These are phyloP conservation scores for Oscheius sp. DNA, from an alignment of 2,888 invertebrate genomes.

Conservation along the genomic window DNA sequence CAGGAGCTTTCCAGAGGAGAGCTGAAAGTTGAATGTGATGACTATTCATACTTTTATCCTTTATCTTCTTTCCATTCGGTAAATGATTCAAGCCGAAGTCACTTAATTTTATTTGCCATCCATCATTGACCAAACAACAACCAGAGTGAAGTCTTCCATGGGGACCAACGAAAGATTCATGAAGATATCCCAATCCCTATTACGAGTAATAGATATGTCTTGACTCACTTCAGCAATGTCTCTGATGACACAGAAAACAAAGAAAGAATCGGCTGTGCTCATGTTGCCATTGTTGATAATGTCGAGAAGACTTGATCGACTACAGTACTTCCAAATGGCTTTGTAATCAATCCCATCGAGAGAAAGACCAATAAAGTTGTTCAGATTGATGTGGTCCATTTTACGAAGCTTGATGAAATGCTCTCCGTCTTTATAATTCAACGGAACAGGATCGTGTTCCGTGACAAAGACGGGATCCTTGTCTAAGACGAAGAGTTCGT, in stretches of 20 bases:
- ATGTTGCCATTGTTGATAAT: slow-evolving; percentile 67
- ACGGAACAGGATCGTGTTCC: slow-evolving; percentile 39
- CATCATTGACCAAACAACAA: slow-evolving; percentile 60
- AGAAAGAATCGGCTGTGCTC: slow-evolving; percentile 63
- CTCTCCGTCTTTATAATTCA: slow-evolving; percentile 41
- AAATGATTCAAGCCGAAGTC: slow-evolving; percentile 42
- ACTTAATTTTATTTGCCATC: slow-evolving; percentile 55
- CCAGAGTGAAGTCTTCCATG: slow-evolving; percentile 56
- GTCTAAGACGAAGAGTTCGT: slow-evolving; percentile 38
- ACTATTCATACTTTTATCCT: slow-evolving; percentile 11
- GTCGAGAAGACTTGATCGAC: slow-evolving; percentile 55
- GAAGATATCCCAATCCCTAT: slow-evolving; percentile 54
- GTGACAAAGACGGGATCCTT: slow-evolving; percentile 49
- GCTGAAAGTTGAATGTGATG: slow-evolving; percentile 1
- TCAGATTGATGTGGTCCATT: slow-evolving; percentile 66
- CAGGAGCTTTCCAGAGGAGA: slow-evolving; percentile 62
- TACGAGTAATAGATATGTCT: not conserved
- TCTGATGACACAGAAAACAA: slow-evolving; percentile 60
- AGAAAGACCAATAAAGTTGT: slow-evolving; percentile 65
- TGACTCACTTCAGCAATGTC: slow-evolving; percentile 32
- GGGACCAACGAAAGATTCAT: slow-evolving; percentile 44
- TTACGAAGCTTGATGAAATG: slow-evolving; percentile 52
- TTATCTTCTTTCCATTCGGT: slow-evolving; percentile 38
- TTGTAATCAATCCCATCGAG: slow-evolving; percentile 57
- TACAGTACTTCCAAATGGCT: slow-evolving; percentile 65